phyloP scores from a whole-genome alignment of 2,888 invertebrate species.

The Yponomeuta cagnagella region DNA sequence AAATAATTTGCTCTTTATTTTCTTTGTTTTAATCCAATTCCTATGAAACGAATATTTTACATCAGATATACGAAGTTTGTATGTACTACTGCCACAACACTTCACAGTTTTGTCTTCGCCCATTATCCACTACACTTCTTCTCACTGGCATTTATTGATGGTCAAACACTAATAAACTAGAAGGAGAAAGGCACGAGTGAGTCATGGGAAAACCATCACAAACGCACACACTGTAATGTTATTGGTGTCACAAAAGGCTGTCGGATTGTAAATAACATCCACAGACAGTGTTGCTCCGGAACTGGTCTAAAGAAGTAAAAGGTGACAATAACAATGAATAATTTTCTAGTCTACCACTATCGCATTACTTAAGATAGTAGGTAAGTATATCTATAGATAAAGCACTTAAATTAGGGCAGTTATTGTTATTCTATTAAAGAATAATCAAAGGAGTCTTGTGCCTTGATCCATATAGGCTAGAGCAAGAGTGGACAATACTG shows the following conservation, averaged over 20 bases:
- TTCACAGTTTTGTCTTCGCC: slow-evolving; percentile 33
- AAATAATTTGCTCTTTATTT: slow-evolving; percentile 38
- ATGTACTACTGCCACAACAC: slow-evolving; percentile 43
- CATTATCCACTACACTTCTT: slow-evolving; percentile 18
- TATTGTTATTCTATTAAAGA: neutral
- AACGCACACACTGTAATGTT: neutral
- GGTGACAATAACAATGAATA: slow-evolving; percentile 8
- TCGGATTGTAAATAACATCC: slow-evolving; percentile 8
- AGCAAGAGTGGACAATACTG: too few relatives aligned
- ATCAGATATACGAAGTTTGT: slow-evolving; percentile 36
- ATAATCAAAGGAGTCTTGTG: too few relatives aligned
- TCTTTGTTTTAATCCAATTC: slow-evolving; percentile 51
- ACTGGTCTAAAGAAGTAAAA: neutral
- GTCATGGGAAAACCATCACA: slow-evolving; percentile 24
- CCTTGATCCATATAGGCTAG: too few relatives aligned
- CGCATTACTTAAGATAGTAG: neutral
- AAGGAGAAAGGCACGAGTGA: slow-evolving; percentile 21
- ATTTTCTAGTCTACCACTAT: neutral
- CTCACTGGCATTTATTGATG: slow-evolving; percentile 19
- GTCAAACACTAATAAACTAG: slow-evolving; percentile 29
- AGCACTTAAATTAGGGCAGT: slow-evolving; percentile 6
- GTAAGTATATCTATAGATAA: slow-evolving; percentile 2
- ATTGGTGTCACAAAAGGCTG: slow-evolving; percentile 16
- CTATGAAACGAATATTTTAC: slow-evolving; percentile 39
- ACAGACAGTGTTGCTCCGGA: neutral